These are phyloP conservation scores for Diadema setosum DNA, from an alignment of 35 echinoderm and acorn worm genomes.

Conservation along the genomic window DNA sequence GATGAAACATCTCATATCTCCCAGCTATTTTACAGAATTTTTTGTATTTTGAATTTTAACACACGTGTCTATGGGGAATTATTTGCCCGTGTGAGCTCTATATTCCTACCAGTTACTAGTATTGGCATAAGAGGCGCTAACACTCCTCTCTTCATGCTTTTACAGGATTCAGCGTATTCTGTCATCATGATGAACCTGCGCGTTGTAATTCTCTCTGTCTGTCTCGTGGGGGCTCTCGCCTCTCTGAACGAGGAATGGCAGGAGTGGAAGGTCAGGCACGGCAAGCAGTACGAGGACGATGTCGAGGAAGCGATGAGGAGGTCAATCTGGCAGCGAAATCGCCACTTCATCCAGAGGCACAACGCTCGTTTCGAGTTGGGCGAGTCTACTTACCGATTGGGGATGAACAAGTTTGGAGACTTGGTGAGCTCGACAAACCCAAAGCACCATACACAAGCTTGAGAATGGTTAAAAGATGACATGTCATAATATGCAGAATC, in stretches of 20 bases:
- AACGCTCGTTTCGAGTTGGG: slow-evolving; percentile 60
- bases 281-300: slow-evolving; percentile 12
- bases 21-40: no score
- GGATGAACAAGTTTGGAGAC: slow-evolving; percentile 80
- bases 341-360: slow-evolving; percentile 54
- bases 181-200: no score
- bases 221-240: no score
- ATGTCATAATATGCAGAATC: not conserved
- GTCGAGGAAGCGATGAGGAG: slow-evolving; percentile 72
- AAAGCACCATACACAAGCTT: not conserved
- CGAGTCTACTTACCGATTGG: slow-evolving; percentile 52
- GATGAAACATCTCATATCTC: no score
- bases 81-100: no score
- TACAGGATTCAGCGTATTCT: no score
- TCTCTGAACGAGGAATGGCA: slow-evolving; percentile 63
- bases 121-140: no score
- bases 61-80: no score
- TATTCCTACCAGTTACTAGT: no score
- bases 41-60: no score
- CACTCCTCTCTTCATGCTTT: no score
- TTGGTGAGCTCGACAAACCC: slow-evolving; percentile 27
- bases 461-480: not conserved
- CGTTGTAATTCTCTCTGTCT: no score
- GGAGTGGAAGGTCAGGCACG: slow-evolving; percentile 38
- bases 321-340: slow-evolving; percentile 74